A percentile compares a stretch with the other conserved stretches of the same genome.
Evolutionary conservation across 2,797 vertebrate species (phyloP).

Genomic region (Pipistrellus nathusii): DNA sequence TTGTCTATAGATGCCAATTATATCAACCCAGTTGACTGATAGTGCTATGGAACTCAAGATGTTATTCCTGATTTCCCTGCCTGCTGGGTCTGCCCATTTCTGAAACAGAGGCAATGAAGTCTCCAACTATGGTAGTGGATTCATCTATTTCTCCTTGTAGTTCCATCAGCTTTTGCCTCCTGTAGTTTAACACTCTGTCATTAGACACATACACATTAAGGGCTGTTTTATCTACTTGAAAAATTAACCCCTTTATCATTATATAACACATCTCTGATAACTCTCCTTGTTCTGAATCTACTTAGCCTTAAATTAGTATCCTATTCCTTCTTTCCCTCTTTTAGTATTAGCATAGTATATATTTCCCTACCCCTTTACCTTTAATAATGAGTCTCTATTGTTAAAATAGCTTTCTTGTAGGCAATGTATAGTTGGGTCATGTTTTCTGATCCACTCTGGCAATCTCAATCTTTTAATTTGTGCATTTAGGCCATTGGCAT

Average conservation of each 20-base stretch:
- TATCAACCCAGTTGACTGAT: background rate
- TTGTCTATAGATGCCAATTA: background rate
- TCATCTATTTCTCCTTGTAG: background rate
- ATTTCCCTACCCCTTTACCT: background rate
- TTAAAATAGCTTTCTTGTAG: background rate
- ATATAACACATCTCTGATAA: background rate
- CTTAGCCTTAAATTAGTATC: background rate
- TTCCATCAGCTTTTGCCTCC: background rate
- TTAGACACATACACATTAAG: background rate
- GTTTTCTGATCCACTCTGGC: background rate
- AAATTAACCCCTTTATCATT: background rate
- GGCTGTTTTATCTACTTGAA: background rate
- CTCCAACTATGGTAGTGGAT: background rate
- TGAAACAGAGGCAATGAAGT: background rate
- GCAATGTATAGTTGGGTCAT: background rate
- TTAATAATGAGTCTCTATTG: background rate
- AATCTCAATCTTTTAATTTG: background rate
- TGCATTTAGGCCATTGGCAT: background rate
- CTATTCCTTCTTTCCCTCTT: background rate
- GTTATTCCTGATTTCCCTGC: background rate
- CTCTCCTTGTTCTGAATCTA: background rate
- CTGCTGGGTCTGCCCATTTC: background rate
- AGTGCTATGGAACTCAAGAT: background rate
- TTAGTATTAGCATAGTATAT: background rate
- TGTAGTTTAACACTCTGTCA: background rate